Evolutionary conservation across 1,140 invertebrate species (phyloP).

Genomic region (Chironomus striatipennis): DNA sequence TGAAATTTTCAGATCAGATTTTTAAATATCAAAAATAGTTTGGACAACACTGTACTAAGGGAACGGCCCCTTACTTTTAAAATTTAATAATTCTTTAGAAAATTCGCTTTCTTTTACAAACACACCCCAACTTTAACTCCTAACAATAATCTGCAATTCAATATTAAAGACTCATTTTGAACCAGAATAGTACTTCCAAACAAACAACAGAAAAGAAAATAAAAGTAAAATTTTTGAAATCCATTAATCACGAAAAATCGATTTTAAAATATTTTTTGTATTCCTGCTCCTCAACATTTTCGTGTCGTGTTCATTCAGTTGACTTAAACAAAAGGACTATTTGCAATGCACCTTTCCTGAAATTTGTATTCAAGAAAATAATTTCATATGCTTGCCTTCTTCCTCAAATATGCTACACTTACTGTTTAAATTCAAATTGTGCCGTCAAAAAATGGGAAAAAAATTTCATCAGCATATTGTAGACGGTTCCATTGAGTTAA

Average conservation of each 20-base stretch:
- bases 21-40: too few species aligned
- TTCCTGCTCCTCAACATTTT: background rate
- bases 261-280: background rate
- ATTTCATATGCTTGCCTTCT: background rate
- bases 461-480: too few species aligned
- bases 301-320: background rate
- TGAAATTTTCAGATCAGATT: too few species aligned
- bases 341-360: background rate
- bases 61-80: too few species aligned
- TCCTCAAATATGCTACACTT: too few species aligned
- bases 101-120: too few species aligned
- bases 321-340: background rate
- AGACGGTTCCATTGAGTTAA: too few species aligned
- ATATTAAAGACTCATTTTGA: too few species aligned
- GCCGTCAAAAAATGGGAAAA: background rate
- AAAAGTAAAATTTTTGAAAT: background rate
- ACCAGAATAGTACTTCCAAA: background rate
- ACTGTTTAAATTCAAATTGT: too few species aligned
- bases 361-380: background rate
- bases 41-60: too few species aligned
- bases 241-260: conserved; percentile 8
- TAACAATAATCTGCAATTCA: too few species aligned
- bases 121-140: background rate
- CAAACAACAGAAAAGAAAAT: background rate
- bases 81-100: too few species aligned